phyloP scores from a whole-genome alignment of 2,797 vertebrate genomes.

The Hyperoplus lanceolatus region DNA sequence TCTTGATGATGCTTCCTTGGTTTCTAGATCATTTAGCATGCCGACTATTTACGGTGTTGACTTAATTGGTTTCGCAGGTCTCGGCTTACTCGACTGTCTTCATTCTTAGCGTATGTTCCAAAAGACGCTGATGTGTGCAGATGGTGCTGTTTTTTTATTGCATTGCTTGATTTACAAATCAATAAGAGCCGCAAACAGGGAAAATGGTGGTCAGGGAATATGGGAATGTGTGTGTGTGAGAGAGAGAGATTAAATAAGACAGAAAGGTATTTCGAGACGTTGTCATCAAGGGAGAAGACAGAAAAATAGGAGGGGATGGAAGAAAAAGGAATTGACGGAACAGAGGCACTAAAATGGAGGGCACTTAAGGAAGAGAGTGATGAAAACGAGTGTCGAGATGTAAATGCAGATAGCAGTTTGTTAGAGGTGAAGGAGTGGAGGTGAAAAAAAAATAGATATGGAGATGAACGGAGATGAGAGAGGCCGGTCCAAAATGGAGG shows the following conservation, averaged over 20 bases:
- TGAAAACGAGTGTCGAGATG: conserved; percentile 3
- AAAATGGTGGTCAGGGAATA: conserved; percentile 6
- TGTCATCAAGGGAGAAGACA: neutral
- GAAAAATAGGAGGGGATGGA: neutral
- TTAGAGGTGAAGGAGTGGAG: conserved; percentile 24
- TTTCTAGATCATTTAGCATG: conserved; percentile 39
- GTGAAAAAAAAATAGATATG: conserved; percentile 9
- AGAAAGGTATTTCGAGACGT: neutral
- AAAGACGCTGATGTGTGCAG: conserved; percentile 57
- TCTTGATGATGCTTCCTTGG: neutral
- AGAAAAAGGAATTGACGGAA: neutral
- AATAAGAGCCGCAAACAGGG: conserved; percentile 23
- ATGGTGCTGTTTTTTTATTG: conserved; percentile 45
- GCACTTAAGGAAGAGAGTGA: conserved; percentile 4
- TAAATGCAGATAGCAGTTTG: conserved; percentile 17
- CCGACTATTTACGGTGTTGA: conserved; percentile 31
- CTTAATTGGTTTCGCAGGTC: conserved; percentile 56
- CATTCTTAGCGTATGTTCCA: conserved; percentile 51
- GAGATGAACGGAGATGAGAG: conserved; percentile 16
- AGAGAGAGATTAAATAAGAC: neutral
- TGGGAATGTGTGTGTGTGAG: neutral
- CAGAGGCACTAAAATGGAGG: neutral
- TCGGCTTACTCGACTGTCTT: conserved; percentile 17
- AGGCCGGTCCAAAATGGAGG: conserved; percentile 4
- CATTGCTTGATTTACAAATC: conserved; percentile 41